A percentile compares a stretch with the other conserved stretches of the same genome.
Evolutionary conservation across 2,888 invertebrate species (phyloP).

Genomic region (Drosophila paucipuncta): DNA sequence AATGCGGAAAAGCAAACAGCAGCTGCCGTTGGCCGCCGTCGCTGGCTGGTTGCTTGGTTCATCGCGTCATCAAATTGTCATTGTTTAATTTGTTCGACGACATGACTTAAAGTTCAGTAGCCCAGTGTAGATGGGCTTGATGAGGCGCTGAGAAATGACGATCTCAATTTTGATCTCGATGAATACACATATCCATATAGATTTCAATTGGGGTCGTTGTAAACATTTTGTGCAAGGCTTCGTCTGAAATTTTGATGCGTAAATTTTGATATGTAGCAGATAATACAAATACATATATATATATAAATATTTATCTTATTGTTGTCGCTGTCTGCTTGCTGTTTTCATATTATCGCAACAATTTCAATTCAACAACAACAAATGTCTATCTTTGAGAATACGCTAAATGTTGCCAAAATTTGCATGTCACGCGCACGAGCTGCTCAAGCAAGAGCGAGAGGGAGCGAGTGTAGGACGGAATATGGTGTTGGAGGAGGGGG

Average conservation of each 20-base stretch:
- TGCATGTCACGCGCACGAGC: constrained; percentile 71
- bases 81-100: constrained; percentile 54
- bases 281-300: background rate
- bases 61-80: constrained; percentile 44
- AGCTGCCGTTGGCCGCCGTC: background rate
- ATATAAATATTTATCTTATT: constrained; percentile 18
- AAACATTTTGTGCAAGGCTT: constrained; percentile 35
- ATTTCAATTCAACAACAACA: constrained; percentile 15
- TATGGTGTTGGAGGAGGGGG: too few relatives aligned
- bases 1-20: constrained; percentile 67
- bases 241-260: constrained; percentile 53
- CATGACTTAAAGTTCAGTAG: constrained; percentile 73
- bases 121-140: constrained; percentile 17
- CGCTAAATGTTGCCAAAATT: constrained; percentile 67
- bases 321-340: constrained; percentile 16
- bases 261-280: constrained; percentile 38
- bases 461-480: background rate
- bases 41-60: background rate
- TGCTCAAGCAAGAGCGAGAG: background rate
- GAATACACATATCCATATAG: background rate
- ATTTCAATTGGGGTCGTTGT: constrained; percentile 20
- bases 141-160: constrained; percentile 2
- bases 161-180: constrained; percentile 6
- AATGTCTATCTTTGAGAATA: constrained; percentile 41
- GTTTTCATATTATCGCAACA: constrained; percentile 12